Base-by-base conservation (phyloP, 2,113 vertebrate genomes). In the Grallaria varia region DNA sequence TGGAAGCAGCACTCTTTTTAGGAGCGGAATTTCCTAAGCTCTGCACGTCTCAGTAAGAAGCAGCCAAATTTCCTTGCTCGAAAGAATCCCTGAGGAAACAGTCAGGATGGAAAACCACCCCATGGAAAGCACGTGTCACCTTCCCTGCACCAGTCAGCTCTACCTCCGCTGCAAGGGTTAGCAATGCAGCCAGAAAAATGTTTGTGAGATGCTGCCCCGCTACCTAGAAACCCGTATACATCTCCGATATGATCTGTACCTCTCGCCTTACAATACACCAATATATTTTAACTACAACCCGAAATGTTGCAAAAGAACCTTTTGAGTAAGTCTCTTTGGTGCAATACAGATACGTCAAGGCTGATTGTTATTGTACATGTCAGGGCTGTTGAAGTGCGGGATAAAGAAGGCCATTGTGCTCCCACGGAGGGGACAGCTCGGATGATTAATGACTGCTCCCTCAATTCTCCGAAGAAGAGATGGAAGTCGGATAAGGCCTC, bases 281-380 rank as follows among this genome's bases (percentile, higher is more conserved):
- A 95, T 94, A 81, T 90, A 93, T 96, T 96, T 93, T 95, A 84
- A 95, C 85, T 68, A 45, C 31, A 13, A 89, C 80, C 68, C 20
- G 1, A 90, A 88, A 94, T 78, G 93, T 68, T 90, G 95, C 86
- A 84, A 94, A 95, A 86, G 93, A 94, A 68, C 92, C 95, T 90
- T 96, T 93, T 87, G 89, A 96, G 89, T 15, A 24, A 93, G 89
- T 81, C 95, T 96, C 81, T 87, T 89, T 79, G 91, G 96, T 88
- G 93, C 86, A 85, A 72, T 87, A 91, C 55, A 94, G 95, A 96
- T 94, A 93, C 81, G 92, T 95, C 97, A 95, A 44, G 87, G 72
- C 95, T 97, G 97, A 97, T 87, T 96, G 97, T 97, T 97, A 96
- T 97, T 97, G 96, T 95, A 96, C 92, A 85, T 96, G 97, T 97